Conservation (phyloP, 2,113 vertebrate species). For the Ginglymostoma cirratum region DNA sequence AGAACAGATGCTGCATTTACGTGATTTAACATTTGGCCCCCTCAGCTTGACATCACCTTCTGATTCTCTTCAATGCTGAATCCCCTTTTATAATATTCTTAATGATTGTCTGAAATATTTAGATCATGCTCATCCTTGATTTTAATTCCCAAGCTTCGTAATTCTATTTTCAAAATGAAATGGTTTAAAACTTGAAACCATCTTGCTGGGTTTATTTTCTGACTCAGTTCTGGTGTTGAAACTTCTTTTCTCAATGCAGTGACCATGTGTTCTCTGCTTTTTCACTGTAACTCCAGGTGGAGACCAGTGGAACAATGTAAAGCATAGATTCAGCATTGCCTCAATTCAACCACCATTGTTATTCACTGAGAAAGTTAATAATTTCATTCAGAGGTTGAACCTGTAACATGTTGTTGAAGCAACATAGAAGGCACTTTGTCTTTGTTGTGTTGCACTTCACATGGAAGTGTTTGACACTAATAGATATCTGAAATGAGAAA, state of each 20-base stretch:
- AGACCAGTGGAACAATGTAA: neutral
- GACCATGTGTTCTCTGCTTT: neutral
- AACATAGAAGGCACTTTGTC: neutral
- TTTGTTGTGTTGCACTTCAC: neutral
- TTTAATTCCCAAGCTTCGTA: neutral
- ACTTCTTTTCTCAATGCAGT: neutral
- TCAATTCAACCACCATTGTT: no score
- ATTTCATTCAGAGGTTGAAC: neutral
- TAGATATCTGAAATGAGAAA: neutral
- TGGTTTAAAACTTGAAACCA: neutral
- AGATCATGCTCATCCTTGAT: neutral
- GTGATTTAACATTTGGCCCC: neutral
- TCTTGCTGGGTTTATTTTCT: neutral
- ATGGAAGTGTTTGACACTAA: neutral
- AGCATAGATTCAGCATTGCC: no score
- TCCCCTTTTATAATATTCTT: neutral
- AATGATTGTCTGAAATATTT: neutral
- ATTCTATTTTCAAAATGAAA: neutral
- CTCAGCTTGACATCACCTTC: neutral
- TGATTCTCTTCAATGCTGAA: neutral
- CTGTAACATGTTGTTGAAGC: neutral
- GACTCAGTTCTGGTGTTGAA: neutral
- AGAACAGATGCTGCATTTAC: neutral
- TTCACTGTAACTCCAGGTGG: neutral
- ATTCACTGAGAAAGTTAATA: neutral